Conservation (phyloP, 1,140 invertebrate species). For the Heliconius nattereri region DNA sequence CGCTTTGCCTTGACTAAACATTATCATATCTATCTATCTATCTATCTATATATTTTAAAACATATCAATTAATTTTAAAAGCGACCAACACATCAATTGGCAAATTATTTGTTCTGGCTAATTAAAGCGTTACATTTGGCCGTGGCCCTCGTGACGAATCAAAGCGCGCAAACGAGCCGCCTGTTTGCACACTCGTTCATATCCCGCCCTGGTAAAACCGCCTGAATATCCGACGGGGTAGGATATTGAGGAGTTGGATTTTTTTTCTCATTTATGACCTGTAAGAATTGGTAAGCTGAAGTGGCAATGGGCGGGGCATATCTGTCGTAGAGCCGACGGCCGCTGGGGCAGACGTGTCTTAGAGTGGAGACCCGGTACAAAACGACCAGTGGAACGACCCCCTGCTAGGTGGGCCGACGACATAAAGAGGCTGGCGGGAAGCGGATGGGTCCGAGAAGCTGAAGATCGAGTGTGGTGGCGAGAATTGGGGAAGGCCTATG, state of each 20-base stretch:
- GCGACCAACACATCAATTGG: neutral
- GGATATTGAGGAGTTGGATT: slow-evolving; percentile 38
- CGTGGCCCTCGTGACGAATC: slow-evolving; percentile 54
- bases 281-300: no score
- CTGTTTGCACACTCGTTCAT: slow-evolving; percentile 77
- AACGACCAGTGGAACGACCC: no score
- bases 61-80: slow-evolving; percentile 10
- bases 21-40: neutral
- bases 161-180: slow-evolving; percentile 53
- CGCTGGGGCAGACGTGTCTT: no score
- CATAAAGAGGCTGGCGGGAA: no score
- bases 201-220: slow-evolving; percentile 67
- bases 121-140: slow-evolving; percentile 58
- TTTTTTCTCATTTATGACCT: no score
- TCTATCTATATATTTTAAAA: neutral
- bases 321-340: no score
- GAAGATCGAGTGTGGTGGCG: no score
- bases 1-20: neutral
- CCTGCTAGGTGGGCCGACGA: no score
- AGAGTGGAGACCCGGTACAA: no score
- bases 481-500: no score
- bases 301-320: no score
- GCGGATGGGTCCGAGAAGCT: no score
- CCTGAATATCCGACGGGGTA: slow-evolving; percentile 57
- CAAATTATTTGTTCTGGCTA: slow-evolving; percentile 47